phyloP scores from a whole-genome alignment of 2,888 invertebrate genomes.

The Calliphora vomitoria region DNA sequence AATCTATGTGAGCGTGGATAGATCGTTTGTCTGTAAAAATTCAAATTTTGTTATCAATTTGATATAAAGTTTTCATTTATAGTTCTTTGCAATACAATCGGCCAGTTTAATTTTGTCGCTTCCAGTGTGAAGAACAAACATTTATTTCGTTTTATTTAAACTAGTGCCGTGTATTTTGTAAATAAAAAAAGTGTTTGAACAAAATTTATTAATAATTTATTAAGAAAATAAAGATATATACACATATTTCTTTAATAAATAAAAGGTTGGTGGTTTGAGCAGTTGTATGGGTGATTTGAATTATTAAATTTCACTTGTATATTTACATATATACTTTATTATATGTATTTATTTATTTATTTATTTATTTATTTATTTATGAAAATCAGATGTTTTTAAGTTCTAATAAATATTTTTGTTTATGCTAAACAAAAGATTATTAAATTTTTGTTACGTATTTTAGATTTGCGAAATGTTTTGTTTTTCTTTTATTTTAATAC shows the following conservation, averaged over 20 bases:
- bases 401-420: neutral
- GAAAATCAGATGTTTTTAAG: conserved; percentile 10
- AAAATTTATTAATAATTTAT: conserved; percentile 10
- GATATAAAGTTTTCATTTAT: conserved; percentile 46
- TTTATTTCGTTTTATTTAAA: conserved; percentile 44
- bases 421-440: conserved; percentile 15
- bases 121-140: conserved; percentile 84
- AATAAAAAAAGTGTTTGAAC: conserved; percentile 30
- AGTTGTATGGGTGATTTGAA: neutral
- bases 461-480: neutral
- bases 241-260: neutral
- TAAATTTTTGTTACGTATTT: neutral
- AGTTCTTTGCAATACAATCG: conserved; percentile 26
- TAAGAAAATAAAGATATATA: conserved; percentile 3
- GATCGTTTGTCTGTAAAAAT: conserved; percentile 5
- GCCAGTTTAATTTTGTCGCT: conserved; percentile 81
- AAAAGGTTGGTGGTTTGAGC: conserved; percentile 20
- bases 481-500: neutral
- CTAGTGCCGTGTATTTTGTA: neutral
- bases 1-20: neutral
- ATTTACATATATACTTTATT: too few relatives aligned
- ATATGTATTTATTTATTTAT: neutral
- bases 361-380: neutral
- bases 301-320: neutral
- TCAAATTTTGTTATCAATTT: conserved; percentile 47